Percentiles rank a stretch among this genome's conserved stretches.
Evolutionary conservation across 2,888 invertebrate species (phyloP).

Genomic region (Hylaea fasciaria): DNA sequence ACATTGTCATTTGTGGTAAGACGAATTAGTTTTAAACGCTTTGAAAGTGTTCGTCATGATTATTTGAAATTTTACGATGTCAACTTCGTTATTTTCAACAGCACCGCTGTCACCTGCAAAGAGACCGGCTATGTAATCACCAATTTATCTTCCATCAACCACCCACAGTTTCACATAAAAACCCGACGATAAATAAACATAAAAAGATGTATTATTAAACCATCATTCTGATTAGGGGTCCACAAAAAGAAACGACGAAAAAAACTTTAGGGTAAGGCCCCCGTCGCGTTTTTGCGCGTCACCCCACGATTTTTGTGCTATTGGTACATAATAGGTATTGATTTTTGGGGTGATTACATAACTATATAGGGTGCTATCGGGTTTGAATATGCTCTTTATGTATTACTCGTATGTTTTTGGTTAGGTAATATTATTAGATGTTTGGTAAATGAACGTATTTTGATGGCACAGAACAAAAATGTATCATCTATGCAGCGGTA

Average conservation of each 20-base stretch:
- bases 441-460: too few relatives aligned
- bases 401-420: neutral
- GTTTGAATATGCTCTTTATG: neutral
- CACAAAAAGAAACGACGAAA: constrained; percentile 50
- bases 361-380: constrained; percentile 29
- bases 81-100: too few relatives aligned
- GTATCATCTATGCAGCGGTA: too few relatives aligned
- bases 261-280: constrained; percentile 61
- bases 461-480: too few relatives aligned
- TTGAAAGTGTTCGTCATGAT: too few relatives aligned
- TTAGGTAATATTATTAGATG: neutral
- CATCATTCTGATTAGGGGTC: constrained; percentile 55
- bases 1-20: too few relatives aligned
- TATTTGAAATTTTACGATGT: too few relatives aligned
- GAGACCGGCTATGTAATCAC: neutral
- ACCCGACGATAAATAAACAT: constrained; percentile 64
- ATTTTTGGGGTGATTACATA: constrained; percentile 57
- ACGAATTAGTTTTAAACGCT: too few relatives aligned
- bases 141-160: constrained; percentile 7
- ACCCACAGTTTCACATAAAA: constrained; percentile 24
- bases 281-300: constrained; percentile 66
- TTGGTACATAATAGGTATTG: constrained; percentile 74
- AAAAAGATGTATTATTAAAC: constrained; percentile 64
- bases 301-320: constrained; percentile 66
- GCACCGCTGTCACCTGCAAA: too few relatives aligned